A percentile compares a stretch with the other conserved stretches of the same genome.
phyloP scores from a whole-genome alignment of 2,797 vertebrate genomes.

The Bovichtus diacanthus region DNA sequence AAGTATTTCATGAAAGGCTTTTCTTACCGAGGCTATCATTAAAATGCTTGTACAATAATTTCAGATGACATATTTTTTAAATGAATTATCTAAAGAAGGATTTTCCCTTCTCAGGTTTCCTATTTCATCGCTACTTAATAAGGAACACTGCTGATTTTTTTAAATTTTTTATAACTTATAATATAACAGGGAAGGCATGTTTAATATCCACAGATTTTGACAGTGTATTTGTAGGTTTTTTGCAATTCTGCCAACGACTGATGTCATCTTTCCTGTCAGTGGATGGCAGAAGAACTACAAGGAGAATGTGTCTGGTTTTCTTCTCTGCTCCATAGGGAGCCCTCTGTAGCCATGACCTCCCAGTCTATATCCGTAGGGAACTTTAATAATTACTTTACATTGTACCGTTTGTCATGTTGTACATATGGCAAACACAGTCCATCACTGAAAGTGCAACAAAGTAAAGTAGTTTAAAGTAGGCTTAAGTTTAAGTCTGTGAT shows the following conservation, averaged over 20 bases:
- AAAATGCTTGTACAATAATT: conserved; percentile 48
- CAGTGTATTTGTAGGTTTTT: conserved; percentile 1
- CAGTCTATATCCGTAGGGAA: not conserved
- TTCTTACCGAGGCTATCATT: conserved; percentile 40
- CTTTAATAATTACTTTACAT: not conserved
- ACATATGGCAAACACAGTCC: not conserved
- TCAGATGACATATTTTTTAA: conserved; percentile 37
- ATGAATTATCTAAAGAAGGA: conserved; percentile 21
- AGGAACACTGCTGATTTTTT: conserved; percentile 18
- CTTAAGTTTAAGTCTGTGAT: not conserved
- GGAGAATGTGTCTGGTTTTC: conserved; percentile 34
- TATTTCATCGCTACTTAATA: conserved; percentile 22
- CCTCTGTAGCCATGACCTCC: not conserved
- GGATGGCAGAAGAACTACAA: not conserved
- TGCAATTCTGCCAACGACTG: conserved; percentile 10
- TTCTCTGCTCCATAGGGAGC: not conserved
- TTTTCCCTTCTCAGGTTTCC: conserved; percentile 40
- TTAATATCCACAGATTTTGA: conserved; percentile 5
- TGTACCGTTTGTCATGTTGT: not conserved
- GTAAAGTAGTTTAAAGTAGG: not conserved
- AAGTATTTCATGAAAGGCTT: conserved; percentile 53
- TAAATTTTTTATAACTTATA: conserved; percentile 21
- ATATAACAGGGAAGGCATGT: conserved; percentile 22
- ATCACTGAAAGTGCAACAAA: not conserved
- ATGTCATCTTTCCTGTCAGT: conserved; percentile 15